These are phyloP conservation scores for Tridacna gigas DNA, from an alignment of 2,888 invertebrate genomes.

Conservation along the genomic window DNA sequence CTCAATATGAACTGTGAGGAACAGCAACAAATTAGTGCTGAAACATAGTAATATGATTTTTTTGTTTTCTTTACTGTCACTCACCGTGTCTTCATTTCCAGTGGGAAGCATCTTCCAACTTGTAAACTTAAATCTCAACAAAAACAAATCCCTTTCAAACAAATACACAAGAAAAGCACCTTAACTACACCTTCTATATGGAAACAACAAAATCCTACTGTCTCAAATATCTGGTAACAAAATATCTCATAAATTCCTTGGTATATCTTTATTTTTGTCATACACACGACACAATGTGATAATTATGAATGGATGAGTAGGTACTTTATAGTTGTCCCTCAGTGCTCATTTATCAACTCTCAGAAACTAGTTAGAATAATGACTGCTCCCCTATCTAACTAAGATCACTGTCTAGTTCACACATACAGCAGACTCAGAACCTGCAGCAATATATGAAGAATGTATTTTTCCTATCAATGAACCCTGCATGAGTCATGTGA, in stretches of 20 bases:
- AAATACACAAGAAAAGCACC: background rate
- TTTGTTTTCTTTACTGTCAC: constrained; percentile 1
- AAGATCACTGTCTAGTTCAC: background rate
- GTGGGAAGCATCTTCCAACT: constrained; percentile 42
- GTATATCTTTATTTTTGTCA: constrained; percentile 5
- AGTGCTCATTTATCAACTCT: background rate
- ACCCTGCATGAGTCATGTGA: constrained; percentile 54
- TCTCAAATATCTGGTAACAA: background rate
- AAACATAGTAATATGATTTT: too few relatives aligned
- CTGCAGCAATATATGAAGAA: constrained; percentile 30
- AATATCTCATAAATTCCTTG: constrained; percentile 18
- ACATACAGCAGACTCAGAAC: constrained; percentile 20
- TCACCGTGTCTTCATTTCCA: constrained; percentile 48
- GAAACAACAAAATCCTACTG: background rate
- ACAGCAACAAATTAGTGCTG: too few relatives aligned
- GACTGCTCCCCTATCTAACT: background rate
- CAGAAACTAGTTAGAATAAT: background rate
- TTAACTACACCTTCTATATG: background rate
- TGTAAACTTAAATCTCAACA: background rate
- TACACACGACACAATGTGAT: constrained; percentile 8
- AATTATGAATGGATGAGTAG: constrained; percentile 25
- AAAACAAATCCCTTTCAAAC: background rate
- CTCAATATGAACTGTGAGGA: too few relatives aligned
- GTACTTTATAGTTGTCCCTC: background rate
- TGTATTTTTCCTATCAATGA: constrained; percentile 37